Conservation (phyloP, 2,797 vertebrate genomes). For the Apogon talboti region DNA sequence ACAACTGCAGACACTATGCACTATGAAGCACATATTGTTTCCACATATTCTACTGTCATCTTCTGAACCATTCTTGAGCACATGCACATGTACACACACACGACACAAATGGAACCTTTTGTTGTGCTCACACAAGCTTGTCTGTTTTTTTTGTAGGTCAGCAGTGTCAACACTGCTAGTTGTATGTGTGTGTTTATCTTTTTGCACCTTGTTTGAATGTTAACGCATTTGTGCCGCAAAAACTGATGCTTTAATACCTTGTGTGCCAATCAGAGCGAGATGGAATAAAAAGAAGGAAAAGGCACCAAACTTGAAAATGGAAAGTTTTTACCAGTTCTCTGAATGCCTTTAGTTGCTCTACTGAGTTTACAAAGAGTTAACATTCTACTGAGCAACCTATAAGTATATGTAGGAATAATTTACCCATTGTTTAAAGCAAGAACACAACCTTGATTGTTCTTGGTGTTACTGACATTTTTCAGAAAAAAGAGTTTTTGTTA, state of each 20-base stretch:
- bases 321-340: constrained; percentile 24
- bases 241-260: constrained; percentile 62
- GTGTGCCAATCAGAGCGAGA: constrained; percentile 51
- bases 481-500: constrained; percentile 17
- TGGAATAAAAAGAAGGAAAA: not conserved
- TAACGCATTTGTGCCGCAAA: constrained; percentile 36
- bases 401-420: constrained; percentile 56
- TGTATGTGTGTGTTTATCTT: constrained; percentile 24
- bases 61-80: constrained; percentile 54
- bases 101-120: constrained; percentile 31
- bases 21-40: constrained; percentile 32
- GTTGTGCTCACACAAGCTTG: constrained; percentile 51
- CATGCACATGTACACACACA: constrained; percentile 33
- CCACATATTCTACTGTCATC: constrained; percentile 47
- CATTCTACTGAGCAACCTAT: constrained; percentile 27
- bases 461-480: constrained; percentile 11
- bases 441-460: constrained; percentile 14
- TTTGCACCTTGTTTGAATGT: constrained; percentile 21
- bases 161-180: constrained; percentile 49
- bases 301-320: not conserved
- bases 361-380: too few species aligned
- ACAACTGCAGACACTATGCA: constrained; percentile 69
- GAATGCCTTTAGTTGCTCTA: constrained; percentile 32
- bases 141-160: constrained; percentile 46
- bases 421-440: constrained; percentile 37